Conservation (phyloP, 2,797 vertebrate genomes). For the Enteromius viviparus region DNA sequence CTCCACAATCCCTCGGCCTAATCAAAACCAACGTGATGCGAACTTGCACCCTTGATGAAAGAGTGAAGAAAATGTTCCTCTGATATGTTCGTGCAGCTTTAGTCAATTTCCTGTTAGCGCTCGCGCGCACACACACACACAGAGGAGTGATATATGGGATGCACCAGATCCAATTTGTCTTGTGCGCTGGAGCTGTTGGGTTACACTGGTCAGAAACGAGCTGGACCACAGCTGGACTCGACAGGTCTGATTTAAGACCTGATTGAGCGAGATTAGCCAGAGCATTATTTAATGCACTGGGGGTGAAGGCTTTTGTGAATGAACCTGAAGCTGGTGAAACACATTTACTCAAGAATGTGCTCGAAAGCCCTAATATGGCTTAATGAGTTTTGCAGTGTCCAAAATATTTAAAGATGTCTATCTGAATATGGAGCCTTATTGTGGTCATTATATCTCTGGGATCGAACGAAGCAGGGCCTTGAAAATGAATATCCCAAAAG, state of each 20-base stretch:
- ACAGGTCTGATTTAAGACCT: conserved; percentile 40
- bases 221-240: conserved; percentile 40
- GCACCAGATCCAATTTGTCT: conserved; percentile 61
- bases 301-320: conserved; percentile 13
- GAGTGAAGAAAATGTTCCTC: background rate
- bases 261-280: conserved; percentile 12
- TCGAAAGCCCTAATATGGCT: background rate
- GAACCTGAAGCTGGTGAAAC: conserved; percentile 10
- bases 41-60: conserved; percentile 41
- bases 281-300: conserved; percentile 31
- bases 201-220: conserved; percentile 6
- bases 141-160: conserved; percentile 56
- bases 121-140: background rate
- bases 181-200: conserved; percentile 8
- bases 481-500: background rate
- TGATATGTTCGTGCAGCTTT: conserved; percentile 54
- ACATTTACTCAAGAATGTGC: background rate
- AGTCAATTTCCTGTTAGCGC: conserved; percentile 56
- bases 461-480: background rate
- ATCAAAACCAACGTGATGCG: conserved; percentile 44
- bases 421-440: background rate
- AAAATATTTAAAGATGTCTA: background rate
- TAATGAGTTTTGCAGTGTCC: background rate
- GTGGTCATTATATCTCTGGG: background rate
- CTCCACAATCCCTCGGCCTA: conserved; percentile 37